Evolutionary conservation across 2,888 invertebrate species (phyloP).

Genomic region (Polia nebulosa): DNA sequence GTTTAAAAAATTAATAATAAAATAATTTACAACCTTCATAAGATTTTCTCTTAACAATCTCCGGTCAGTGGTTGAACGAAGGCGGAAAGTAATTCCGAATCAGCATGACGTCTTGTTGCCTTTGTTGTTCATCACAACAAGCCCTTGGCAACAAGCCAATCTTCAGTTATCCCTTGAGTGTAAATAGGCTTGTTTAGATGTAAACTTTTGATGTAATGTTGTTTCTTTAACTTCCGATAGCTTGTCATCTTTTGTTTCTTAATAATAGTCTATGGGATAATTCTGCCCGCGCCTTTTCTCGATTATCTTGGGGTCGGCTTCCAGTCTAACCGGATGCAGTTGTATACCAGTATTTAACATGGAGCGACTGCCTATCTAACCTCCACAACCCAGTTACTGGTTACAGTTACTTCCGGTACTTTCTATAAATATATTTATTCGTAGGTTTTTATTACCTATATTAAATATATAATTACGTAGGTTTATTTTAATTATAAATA

Average conservation of each 20-base stretch:
- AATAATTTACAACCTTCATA: conserved; percentile 4
- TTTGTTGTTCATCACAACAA: conserved; percentile 59
- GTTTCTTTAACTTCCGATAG: conserved; percentile 12
- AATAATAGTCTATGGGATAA: not conserved
- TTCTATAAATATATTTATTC: no score
- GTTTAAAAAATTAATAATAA: no score
- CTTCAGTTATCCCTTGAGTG: conserved; percentile 37
- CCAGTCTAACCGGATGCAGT: no score
- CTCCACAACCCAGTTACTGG: no score
- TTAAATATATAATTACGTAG: no score
- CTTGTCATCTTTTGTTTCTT: conserved; percentile 5
- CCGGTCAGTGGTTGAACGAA: conserved; percentile 55
- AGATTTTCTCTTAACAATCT: conserved; percentile 48
- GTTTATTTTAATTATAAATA: no score
- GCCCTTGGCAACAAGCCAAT: conserved; percentile 69
- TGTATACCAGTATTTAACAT: no score
- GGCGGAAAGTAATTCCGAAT: conserved; percentile 62
- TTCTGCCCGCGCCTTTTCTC: no score
- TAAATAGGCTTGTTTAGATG: conserved; percentile 56
- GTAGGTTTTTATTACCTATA: no score
- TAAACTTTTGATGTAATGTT: conserved; percentile 24
- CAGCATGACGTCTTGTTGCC: conserved; percentile 64
- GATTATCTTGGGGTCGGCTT: no score
- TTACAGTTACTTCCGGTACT: no score
- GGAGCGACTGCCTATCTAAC: no score